Conservation (phyloP, 2,113 vertebrate species). For the Eidolon helvum region DNA sequence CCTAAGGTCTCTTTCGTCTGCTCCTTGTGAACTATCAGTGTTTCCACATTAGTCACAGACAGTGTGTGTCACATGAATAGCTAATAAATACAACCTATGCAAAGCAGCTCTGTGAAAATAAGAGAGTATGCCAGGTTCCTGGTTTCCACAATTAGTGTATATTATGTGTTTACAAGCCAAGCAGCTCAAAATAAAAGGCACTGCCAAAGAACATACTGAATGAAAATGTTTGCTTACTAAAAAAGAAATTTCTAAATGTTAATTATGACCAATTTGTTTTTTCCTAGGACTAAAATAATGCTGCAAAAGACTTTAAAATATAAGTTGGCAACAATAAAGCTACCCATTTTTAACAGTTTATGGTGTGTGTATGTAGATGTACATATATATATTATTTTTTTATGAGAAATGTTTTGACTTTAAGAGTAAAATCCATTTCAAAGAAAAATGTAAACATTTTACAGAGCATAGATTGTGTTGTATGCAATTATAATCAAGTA, state of each 20-base stretch:
- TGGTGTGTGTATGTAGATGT: background rate
- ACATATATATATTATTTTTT: background rate
- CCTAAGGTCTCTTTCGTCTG: background rate
- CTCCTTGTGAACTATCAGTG: background rate
- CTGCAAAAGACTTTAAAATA: slow-evolving; percentile 40
- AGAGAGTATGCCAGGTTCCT: background rate
- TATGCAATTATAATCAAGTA: background rate
- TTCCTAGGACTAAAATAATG: slow-evolving; percentile 63
- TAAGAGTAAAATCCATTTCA: slow-evolving; percentile 42
- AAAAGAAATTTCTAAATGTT: slow-evolving; percentile 65
- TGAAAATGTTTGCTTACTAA: slow-evolving; percentile 69
- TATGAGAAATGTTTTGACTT: slow-evolving; percentile 51
- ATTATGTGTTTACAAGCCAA: slow-evolving; percentile 60
- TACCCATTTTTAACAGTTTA: slow-evolving; percentile 50
- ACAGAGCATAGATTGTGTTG: background rate
- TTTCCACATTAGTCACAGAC: slow-evolving; percentile 43
- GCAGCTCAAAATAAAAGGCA: slow-evolving; percentile 47
- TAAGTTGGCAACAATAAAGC: slow-evolving; percentile 56
- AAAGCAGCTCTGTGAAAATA: slow-evolving; percentile 56
- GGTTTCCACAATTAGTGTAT: slow-evolving; percentile 60
- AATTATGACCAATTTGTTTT: slow-evolving; percentile 63
- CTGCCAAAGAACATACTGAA: slow-evolving; percentile 58
- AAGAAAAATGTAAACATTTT: slow-evolving; percentile 53
- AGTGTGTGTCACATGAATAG: slow-evolving; percentile 24
- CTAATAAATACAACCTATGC: slow-evolving; percentile 62